Evolutionary conservation across 2,797 vertebrate genomes (phyloP), one percentile per base, ranked within the genome.

Genomic region (Megaceryle alcyon): DNA sequence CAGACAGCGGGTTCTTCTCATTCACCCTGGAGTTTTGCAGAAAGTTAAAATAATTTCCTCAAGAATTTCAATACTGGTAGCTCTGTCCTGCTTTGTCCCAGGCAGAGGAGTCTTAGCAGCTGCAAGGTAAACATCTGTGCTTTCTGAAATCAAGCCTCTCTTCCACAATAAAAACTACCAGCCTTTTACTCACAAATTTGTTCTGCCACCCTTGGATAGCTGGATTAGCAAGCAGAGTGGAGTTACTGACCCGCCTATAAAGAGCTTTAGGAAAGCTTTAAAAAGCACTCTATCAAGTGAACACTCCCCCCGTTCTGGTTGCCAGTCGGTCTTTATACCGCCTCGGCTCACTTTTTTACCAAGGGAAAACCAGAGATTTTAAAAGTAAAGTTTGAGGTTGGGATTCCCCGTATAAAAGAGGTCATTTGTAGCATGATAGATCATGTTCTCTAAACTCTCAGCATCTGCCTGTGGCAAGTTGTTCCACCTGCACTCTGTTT

Each of bases 81-180:
- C 76, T 44, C 66, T 83, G 43, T 82, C 93, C 25, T 85, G 70
- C 73, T 94, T 97, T 68, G 89, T 89, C 49, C 70, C 16, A 9
- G 82, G 75, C 9, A 78, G 79, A 57, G 94, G 77, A 43, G 92
- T 88, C 39, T 90, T 77, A 48, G 92, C 94, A 80, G 82, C 90
- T 82, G 91, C 89, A 53, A 96, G 85, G 91, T 93, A 82, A 82
- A 57, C 23, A 11, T 15, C 60, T 69, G 63, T 16, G 37, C 76
- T 79, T 83, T 76, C 68, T 39, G 44, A 72, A 93, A 61, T 25
- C 49, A 37, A 28, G 53, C 48, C 12, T 7, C 49, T 79, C 60
- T 76, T 83, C 77, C 53, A 39, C 66, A 91, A 46, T n/a, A 80
- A 80, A 76, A 61, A 66, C 60, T 31, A 53, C 19, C 25, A 48